These are phyloP conservation scores for Myopa tessellatipennis DNA, from an alignment of 2,888 invertebrate species.

Conservation along the genomic window DNA sequence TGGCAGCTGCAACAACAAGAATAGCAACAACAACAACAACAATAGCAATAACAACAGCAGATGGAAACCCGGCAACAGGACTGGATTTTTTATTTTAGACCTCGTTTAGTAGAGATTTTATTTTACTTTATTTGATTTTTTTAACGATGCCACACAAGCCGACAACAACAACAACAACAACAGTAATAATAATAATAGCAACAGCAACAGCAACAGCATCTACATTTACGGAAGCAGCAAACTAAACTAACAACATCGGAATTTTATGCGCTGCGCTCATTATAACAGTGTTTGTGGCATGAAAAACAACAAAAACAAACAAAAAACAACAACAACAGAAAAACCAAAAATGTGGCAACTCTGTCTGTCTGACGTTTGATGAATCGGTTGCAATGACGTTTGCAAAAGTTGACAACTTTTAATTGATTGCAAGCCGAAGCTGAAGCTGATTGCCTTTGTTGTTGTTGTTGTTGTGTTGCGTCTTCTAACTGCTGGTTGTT, in stretches of 20 bases:
- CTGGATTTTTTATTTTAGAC: not conserved
- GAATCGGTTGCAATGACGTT: conserved; percentile 16
- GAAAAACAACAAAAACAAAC: not conserved
- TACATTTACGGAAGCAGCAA: not conserved
- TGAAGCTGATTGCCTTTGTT: not conserved
- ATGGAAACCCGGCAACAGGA: not conserved
- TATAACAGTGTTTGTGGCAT: no score
- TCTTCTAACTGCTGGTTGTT: conserved; percentile 3
- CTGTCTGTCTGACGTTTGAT: not conserved
- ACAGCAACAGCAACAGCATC: conserved; percentile 1
- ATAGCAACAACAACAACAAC: conserved; percentile 5
- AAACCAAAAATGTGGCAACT: not conserved
- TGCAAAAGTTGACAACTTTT: conserved; percentile 10
- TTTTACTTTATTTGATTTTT: not conserved
- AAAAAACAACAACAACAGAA: not conserved
- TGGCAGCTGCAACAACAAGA: not conserved
- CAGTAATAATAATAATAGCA: not conserved
- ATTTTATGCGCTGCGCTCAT: not conserved
- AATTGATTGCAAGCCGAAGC: conserved; percentile 8
- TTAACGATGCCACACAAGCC: not conserved
- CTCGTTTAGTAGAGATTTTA: not conserved
- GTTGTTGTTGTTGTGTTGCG: not conserved
- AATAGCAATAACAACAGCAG: not conserved
- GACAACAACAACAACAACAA: conserved; percentile 11
- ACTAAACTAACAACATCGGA: not conserved